Conservation (phyloP, 2,888 invertebrate species). For the Yponomeuta malinellus region DNA sequence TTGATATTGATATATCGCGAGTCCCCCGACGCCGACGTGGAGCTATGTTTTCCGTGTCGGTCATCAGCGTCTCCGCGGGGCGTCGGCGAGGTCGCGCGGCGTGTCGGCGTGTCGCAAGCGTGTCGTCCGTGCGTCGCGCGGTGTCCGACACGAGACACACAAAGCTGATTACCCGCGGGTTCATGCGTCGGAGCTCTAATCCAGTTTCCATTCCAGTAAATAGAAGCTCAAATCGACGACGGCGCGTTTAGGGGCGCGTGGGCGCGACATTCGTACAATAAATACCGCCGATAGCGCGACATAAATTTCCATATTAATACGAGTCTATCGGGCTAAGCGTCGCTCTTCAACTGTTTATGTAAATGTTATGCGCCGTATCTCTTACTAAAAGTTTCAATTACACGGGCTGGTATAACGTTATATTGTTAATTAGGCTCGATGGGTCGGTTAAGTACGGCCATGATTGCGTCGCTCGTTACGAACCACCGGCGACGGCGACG, state of each 20-base stretch:
- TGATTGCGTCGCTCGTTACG: slow-evolving; percentile 13
- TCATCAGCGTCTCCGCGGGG: neutral
- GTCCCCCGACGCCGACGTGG: neutral
- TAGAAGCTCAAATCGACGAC: neutral
- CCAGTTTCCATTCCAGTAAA: neutral
- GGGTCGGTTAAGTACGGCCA: slow-evolving; percentile 19
- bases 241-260: neutral
- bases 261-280: slow-evolving; percentile 27
- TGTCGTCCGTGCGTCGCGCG: too few species aligned
- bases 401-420: slow-evolving; percentile 23
- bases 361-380: slow-evolving; percentile 32
- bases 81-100: neutral
- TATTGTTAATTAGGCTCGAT: slow-evolving; percentile 26
- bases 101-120: neutral
- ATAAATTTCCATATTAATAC: slow-evolving; percentile 32
- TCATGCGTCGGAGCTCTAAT: neutral
- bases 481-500: slow-evolving; percentile 1
- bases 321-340: slow-evolving; percentile 17
- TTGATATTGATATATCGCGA: neutral
- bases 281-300: slow-evolving; percentile 20
- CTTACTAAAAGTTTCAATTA: slow-evolving; percentile 36
- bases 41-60: neutral
- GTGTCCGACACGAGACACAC: neutral
- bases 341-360: slow-evolving; percentile 28
- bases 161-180: neutral